Conservation (phyloP, 2,888 invertebrate species). For the Caenorhabditis virilis region DNA sequence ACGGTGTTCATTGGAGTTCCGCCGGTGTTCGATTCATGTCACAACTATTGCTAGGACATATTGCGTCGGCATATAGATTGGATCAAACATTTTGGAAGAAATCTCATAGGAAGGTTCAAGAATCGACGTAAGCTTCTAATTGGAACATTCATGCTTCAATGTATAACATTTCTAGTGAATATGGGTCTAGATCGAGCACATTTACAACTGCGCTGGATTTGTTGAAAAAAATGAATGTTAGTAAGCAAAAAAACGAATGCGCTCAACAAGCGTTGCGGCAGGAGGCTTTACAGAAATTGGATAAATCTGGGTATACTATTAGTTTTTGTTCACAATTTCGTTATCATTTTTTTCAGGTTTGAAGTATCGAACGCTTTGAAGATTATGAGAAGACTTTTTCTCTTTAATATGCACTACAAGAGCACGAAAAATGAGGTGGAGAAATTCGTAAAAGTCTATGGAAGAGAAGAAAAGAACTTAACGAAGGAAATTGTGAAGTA, state of each 20-base stretch:
- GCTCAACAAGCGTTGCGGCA: not conserved
- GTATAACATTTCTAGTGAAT: conserved; percentile 9
- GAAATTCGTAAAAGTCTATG: too few relatives aligned
- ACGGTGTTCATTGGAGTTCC: conserved; percentile 43
- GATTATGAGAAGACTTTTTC: too few relatives aligned
- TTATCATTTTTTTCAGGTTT: too few relatives aligned
- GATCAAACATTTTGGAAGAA: not conserved
- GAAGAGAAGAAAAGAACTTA: too few relatives aligned
- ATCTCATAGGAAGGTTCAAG: not conserved
- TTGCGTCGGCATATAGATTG: conserved; percentile 7
- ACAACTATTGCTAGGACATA: conserved; percentile 41
- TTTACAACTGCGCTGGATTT: conserved; percentile 1
- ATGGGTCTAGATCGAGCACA: too few relatives aligned
- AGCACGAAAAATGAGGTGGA: too few relatives aligned
- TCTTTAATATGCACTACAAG: too few relatives aligned
- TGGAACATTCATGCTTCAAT: not conserved
- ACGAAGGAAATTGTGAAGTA: too few relatives aligned
- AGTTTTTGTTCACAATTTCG: too few relatives aligned
- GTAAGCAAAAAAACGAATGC: not conserved
- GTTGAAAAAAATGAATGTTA: not conserved
- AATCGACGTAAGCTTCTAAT: not conserved
- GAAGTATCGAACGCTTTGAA: too few relatives aligned
- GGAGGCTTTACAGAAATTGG: not conserved
- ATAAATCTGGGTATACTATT: too few relatives aligned
- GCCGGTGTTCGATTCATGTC: conserved; percentile 37